phyloP scores from a whole-genome alignment of 2,888 invertebrate species.

The Lordiphosa andalusiaca region DNA sequence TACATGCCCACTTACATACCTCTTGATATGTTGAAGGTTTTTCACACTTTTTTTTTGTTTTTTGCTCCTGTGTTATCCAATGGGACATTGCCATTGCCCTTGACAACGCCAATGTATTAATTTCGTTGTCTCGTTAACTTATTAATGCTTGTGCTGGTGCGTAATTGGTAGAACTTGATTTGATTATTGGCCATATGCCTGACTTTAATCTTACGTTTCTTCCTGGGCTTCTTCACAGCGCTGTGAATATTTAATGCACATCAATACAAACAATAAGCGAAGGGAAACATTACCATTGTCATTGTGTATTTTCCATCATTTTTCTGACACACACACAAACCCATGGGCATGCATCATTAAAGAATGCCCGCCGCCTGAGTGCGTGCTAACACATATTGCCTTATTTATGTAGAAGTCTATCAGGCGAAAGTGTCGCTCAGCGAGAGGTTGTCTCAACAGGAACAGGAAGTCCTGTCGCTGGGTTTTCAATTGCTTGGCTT shows the following conservation, averaged over 20 bases:
- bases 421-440: too few species aligned
- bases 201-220: neutral
- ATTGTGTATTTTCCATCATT: conserved; percentile 17
- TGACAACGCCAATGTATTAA: conserved; percentile 40
- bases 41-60: conserved; percentile 3
- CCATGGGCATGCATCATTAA: too few species aligned
- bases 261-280: conserved; percentile 16
- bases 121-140: conserved; percentile 63
- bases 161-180: conserved; percentile 45
- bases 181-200: conserved; percentile 7
- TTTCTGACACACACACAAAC: conserved; percentile 15
- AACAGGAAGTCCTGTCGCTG: conserved; percentile 5
- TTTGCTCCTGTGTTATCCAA: conserved; percentile 8
- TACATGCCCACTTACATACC: conserved; percentile 1
- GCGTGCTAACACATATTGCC: conserved; percentile 17
- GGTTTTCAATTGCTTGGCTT: conserved; percentile 12
- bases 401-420: neutral
- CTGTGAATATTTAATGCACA: conserved; percentile 29
- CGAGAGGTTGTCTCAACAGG: neutral
- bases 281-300: conserved; percentile 6
- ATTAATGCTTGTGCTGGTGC: conserved; percentile 47
- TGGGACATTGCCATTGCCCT: conserved; percentile 28
- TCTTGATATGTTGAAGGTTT: neutral
- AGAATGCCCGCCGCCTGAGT: conserved; percentile 16
- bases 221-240: neutral